These are phyloP conservation scores for Thereva unica DNA, from an alignment of 2,888 invertebrate genomes.

Conservation along the genomic window DNA sequence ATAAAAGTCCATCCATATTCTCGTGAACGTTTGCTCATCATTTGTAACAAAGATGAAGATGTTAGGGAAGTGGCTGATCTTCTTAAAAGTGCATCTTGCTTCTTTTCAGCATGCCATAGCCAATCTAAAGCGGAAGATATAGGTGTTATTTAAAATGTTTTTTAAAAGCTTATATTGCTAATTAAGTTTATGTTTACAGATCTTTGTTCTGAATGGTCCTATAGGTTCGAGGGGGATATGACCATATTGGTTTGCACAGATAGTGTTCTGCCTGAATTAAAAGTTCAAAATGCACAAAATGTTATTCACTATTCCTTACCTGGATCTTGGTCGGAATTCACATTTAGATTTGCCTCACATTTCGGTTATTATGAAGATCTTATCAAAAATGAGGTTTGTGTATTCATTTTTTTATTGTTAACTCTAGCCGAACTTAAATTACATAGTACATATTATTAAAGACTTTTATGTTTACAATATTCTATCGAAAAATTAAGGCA, in stretches of 20 bases:
- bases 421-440: no score
- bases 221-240: conserved; percentile 12
- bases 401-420: no score
- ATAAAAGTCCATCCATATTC: conserved; percentile 58
- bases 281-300: conserved; percentile 67
- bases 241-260: conserved; percentile 73
- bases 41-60: conserved; percentile 65
- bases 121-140: conserved; percentile 37
- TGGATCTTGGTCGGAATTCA: conserved; percentile 67
- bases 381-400: conserved; percentile 38
- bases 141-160: conserved; percentile 22
- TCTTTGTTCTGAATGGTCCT: conserved; percentile 31
- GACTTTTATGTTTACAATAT: no score
- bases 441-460: no score
- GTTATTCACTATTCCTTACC: conserved; percentile 76
- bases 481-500: no score
- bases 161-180: neutral
- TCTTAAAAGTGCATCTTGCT: conserved; percentile 45
- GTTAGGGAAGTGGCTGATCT: conserved; percentile 56
- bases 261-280: conserved; percentile 64
- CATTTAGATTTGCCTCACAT: conserved; percentile 69
- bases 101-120: conserved; percentile 17
- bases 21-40: conserved; percentile 63
- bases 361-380: conserved; percentile 63
- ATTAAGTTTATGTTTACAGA: conserved; percentile 28